Evolutionary conservation across 2,113 vertebrate species (phyloP).

Genomic region (Campylomormyrus tamandua): DNA sequence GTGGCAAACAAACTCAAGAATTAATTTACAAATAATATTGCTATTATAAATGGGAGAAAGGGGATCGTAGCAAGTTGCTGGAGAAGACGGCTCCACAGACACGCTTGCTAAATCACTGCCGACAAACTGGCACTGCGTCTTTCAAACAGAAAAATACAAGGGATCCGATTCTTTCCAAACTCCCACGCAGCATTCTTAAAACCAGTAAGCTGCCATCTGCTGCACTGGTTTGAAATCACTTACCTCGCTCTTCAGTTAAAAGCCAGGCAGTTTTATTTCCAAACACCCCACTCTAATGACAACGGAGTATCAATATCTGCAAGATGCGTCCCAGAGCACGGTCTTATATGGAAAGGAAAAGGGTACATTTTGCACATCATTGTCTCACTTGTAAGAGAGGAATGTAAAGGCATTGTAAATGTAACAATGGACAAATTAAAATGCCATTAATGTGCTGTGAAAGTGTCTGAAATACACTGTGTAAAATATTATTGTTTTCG

Average conservation of each 20-base stretch:
- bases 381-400: background rate
- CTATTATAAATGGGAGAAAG: background rate
- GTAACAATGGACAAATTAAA: background rate
- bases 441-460: background rate
- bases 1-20: background rate
- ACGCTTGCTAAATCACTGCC: conserved; percentile 17
- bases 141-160: conserved; percentile 31
- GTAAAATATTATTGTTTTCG: background rate
- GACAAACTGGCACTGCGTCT: conserved; percentile 24
- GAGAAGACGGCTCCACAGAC: background rate
- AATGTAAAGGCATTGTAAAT: background rate
- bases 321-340: background rate
- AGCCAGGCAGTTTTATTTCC: conserved; percentile 23
- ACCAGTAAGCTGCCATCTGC: conserved; percentile 14
- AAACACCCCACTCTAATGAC: conserved; percentile 17
- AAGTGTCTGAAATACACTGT: background rate
- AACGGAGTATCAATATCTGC: background rate
- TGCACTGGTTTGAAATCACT: conserved; percentile 20
- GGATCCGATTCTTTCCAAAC: conserved; percentile 22
- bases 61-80: background rate
- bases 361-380: background rate
- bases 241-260: conserved; percentile 3
- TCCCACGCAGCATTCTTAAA: conserved; percentile 31
- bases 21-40: conserved; percentile 1
- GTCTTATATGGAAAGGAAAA: background rate